Conservation (phyloP, 2,113 vertebrate species). For the Philantomba maxwellii region DNA sequence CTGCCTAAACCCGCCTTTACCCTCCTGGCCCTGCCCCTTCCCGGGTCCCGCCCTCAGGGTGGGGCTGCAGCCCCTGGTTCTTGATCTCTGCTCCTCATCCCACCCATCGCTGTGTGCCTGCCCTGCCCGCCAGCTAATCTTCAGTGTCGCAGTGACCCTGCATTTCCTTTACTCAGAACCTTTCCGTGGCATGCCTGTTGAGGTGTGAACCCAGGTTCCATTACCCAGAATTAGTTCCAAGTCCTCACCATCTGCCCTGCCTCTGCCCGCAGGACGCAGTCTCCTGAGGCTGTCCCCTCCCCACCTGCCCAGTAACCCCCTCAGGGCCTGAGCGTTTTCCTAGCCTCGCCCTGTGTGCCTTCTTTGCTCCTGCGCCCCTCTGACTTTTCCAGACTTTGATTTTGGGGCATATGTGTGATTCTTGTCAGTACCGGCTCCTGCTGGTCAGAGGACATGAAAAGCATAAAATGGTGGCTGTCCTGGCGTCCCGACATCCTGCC, state of each 20-base stretch:
- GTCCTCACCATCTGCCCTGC: rapidly evolving
- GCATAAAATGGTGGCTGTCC: rapidly evolving
- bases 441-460: rapidly evolving
- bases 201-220: not conserved
- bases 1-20: not conserved
- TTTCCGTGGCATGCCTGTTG: rapidly evolving
- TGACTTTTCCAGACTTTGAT: not conserved
- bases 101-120: rapidly evolving
- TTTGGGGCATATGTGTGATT: rapidly evolving
- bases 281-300: rapidly evolving
- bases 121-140: not conserved
- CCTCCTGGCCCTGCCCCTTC: rapidly evolving
- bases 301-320: rapidly evolving
- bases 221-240: not conserved
- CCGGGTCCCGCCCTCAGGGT: rapidly evolving
- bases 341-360: rapidly evolving
- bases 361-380: not conserved
- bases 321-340: no score
- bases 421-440: rapidly evolving
- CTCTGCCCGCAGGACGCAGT: rapidly evolving
- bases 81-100: not conserved
- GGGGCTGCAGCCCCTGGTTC: not conserved
- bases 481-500: rapidly evolving
- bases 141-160: not conserved
- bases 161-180: not conserved